These are phyloP conservation scores for Pteronotus mesoamericanus DNA, from an alignment of 2,797 vertebrate genomes.

Conservation along the genomic window DNA sequence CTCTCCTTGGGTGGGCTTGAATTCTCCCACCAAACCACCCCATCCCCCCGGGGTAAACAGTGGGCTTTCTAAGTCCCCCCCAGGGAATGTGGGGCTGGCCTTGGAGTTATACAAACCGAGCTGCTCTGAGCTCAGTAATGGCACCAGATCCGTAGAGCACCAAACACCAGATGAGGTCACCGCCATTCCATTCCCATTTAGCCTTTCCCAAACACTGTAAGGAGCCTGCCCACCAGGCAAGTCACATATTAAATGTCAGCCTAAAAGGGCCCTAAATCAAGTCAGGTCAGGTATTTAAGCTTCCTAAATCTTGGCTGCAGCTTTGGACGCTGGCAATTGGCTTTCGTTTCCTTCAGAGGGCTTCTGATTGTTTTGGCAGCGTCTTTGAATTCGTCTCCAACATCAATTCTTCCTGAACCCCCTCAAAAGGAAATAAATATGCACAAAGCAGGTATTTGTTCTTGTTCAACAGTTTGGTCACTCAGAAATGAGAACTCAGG, in stretches of 20 bases:
- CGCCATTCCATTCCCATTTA: slow-evolving; percentile 72
- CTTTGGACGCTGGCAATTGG: slow-evolving; percentile 61
- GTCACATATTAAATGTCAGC: slow-evolving; percentile 70
- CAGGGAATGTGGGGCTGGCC: neutral
- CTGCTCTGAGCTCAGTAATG: neutral
- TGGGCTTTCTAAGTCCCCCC: slow-evolving; percentile 35
- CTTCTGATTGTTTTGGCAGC: slow-evolving; percentile 50
- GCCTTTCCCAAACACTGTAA: slow-evolving; percentile 70
- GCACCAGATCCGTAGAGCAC: slow-evolving; percentile 62
- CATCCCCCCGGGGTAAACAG: slow-evolving; percentile 63
- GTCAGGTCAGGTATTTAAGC: slow-evolving; percentile 63
- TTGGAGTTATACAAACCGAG: neutral
- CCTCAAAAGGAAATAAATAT: neutral
- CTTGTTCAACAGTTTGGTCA: neutral
- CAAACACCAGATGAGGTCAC: slow-evolving; percentile 71
- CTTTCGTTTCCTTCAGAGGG: slow-evolving; percentile 50
- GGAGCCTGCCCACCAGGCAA: slow-evolving; percentile 70
- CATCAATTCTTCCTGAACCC: neutral
- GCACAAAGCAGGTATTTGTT: neutral
- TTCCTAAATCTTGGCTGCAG: slow-evolving; percentile 69
- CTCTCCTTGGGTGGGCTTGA: slow-evolving; percentile 72
- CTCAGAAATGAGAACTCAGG: neutral
- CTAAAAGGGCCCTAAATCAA: slow-evolving; percentile 75
- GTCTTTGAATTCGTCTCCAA: slow-evolving; percentile 10
- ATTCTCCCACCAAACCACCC: slow-evolving; percentile 46